Evolutionary conservation across 1,140 invertebrate species (phyloP).

Genomic region (Chymomyza costata): DNA sequence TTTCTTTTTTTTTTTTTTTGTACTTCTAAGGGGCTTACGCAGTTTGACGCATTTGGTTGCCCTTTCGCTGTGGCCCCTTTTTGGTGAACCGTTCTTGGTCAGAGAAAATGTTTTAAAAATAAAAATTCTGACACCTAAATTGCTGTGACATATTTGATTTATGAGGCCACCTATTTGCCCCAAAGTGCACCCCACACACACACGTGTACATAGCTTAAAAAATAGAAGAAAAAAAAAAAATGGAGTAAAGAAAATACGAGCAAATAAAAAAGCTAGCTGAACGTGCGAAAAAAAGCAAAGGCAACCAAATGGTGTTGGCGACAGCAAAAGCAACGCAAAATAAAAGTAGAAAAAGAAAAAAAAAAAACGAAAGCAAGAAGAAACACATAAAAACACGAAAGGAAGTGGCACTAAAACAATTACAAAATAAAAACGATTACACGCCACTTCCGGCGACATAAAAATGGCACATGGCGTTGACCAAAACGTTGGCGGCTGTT

Average conservation of each 20-base stretch:
- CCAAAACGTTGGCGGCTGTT: constrained; percentile 14
- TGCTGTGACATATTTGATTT: constrained; percentile 74
- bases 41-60: constrained; percentile 31
- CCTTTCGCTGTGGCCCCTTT: constrained; percentile 26
- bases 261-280: not conserved
- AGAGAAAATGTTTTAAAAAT: constrained; percentile 62
- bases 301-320: constrained; percentile 5
- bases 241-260: not conserved
- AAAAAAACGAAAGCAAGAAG: constrained; percentile 24
- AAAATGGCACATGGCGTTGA: constrained; percentile 52
- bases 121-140: constrained; percentile 73
- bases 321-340: constrained; percentile 14
- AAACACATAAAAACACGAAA: constrained; percentile 68
- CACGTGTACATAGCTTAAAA: too few relatives aligned
- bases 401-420: constrained; percentile 73
- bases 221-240: not conserved
- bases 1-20: too few relatives aligned
- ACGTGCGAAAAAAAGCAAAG: not conserved
- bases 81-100: constrained; percentile 19
- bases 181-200: constrained; percentile 49
- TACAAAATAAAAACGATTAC: constrained; percentile 74
- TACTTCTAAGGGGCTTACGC: constrained; percentile 63
- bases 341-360: constrained; percentile 26
- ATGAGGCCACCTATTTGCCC: constrained; percentile 72
- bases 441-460: constrained; percentile 71